A percentile compares a stretch with the other conserved stretches of the same genome.
These are phyloP conservation scores for Illadopsis cleaveri DNA, from an alignment of 2,113 vertebrate species.

Conservation along the genomic window DNA sequence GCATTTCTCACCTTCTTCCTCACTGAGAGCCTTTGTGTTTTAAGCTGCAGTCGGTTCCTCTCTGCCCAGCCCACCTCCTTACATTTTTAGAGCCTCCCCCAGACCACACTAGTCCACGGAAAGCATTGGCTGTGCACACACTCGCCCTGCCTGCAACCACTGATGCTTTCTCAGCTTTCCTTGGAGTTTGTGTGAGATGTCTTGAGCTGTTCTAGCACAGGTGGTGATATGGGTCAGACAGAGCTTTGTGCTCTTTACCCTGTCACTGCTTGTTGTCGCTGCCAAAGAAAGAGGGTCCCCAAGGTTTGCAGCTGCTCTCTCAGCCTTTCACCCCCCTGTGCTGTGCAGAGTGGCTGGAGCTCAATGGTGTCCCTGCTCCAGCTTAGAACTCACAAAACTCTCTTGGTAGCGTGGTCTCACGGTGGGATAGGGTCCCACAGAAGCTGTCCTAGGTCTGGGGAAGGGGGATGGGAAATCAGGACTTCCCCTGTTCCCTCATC, in stretches of 20 bases:
- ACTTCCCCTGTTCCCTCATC: background rate
- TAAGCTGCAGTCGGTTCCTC: background rate
- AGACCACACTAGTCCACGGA: background rate
- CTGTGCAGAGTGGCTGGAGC: background rate
- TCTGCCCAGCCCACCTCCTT: slow-evolving; percentile 16
- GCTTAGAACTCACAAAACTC: background rate
- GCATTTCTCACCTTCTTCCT: background rate
- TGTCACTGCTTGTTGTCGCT: background rate
- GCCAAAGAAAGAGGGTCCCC: background rate
- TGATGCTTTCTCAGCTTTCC: background rate
- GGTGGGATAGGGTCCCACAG: background rate
- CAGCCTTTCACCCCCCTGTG: background rate
- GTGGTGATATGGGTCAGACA: background rate
- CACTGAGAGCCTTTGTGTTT: background rate
- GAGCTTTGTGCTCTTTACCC: background rate
- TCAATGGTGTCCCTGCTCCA: background rate
- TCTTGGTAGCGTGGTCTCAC: background rate
- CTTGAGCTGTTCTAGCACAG: background rate
- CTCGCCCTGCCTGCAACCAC: background rate
- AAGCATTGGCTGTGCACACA: background rate
- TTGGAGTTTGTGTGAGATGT: background rate
- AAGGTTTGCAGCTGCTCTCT: background rate
- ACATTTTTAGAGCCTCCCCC: slow-evolving; percentile 35
- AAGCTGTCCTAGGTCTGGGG: background rate
- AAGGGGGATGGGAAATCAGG: background rate